phyloP scores from a whole-genome alignment of 2,888 invertebrate species.

The Drosophila nigritarsus region DNA sequence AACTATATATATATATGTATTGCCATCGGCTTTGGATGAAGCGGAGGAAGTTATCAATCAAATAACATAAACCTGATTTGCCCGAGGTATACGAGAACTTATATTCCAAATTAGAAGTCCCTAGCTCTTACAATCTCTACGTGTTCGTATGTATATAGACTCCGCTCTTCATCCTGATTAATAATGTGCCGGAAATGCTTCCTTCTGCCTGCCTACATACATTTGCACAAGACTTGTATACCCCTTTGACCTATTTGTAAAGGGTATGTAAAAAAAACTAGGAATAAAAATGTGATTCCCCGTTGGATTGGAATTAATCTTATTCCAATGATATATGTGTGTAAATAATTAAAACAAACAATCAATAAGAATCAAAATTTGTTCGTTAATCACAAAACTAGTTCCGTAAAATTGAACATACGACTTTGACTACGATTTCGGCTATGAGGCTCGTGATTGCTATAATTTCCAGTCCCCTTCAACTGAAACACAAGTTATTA shows the following conservation, averaged over 20 bases:
- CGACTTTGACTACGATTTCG: neutral
- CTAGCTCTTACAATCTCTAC: no score
- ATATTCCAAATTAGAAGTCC: no score
- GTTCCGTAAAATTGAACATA: conserved; percentile 20
- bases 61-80: no score
- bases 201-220: no score
- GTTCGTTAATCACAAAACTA: neutral
- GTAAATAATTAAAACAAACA: neutral
- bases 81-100: no score
- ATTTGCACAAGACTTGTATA: no score
- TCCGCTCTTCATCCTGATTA: no score
- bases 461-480: conserved; percentile 46
- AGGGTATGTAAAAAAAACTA: neutral
- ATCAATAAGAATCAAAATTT: neutral
- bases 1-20: no score
- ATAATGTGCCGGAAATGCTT: no score
- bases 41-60: neutral
- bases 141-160: no score
- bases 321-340: neutral
- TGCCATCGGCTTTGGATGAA: neutral
- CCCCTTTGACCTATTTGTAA: no score
- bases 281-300: neutral
- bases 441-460: conserved; percentile 7
- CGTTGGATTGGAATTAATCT: neutral
- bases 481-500: conserved; percentile 27